A percentile compares a stretch with the other conserved stretches of the same genome.
phyloP scores from a whole-genome alignment of 2,888 invertebrate species.

The Enchytraeus crypticus region DNA sequence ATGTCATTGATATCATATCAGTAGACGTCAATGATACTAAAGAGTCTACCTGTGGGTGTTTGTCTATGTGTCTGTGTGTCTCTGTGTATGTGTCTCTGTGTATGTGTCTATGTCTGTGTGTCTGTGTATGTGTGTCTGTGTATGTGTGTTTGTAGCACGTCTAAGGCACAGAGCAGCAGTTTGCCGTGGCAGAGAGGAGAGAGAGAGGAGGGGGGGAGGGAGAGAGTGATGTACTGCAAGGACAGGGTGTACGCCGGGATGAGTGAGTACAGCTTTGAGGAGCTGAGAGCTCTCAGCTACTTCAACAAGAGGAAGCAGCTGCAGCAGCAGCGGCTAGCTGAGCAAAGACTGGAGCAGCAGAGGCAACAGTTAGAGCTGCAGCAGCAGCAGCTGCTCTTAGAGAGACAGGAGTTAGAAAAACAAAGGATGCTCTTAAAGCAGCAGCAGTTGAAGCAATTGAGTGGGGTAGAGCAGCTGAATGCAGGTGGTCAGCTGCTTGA shows the following conservation, averaged over 20 bases:
- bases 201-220: conserved; percentile 50
- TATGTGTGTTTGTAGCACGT: no score
- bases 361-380: no score
- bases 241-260: conserved; percentile 57
- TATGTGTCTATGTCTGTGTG: background rate
- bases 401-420: no score
- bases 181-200: background rate
- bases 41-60: background rate
- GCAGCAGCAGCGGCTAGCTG: no score
- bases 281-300: conserved; percentile 56
- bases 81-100: background rate
- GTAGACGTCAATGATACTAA: background rate
- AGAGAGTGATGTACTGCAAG: conserved; percentile 63
- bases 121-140: background rate
- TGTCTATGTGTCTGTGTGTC: background rate
- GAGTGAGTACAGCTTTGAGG: conserved; percentile 69
- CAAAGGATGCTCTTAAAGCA: no score
- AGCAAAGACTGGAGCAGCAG: no score
- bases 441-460: no score
- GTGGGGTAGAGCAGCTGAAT: no score
- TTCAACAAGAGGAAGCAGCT: conserved; percentile 1
- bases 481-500: no score
- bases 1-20: background rate
- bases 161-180: no score
- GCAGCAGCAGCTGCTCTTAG: no score